phyloP scores from a whole-genome alignment of 2,113 vertebrate genomes.

The Chloroceryle aenea region DNA sequence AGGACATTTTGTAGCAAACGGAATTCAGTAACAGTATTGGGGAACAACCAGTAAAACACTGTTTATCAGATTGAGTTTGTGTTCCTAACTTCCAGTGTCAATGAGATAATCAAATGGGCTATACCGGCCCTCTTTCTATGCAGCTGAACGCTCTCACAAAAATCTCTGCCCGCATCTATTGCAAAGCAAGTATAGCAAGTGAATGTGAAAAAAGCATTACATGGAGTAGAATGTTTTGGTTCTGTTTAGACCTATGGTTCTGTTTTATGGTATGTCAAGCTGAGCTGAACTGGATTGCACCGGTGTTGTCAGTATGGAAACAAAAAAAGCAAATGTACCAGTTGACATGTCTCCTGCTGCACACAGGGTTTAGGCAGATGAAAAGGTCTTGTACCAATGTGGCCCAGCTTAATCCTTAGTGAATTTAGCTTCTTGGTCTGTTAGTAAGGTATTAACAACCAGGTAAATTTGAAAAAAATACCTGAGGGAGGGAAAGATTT shows the following conservation, averaged over 20 bases:
- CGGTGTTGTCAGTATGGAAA: conserved; percentile 3
- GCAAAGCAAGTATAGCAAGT: conserved; percentile 16
- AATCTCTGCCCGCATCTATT: conserved; percentile 6
- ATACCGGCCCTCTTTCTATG: conserved; percentile 53
- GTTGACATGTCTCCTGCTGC: neutral
- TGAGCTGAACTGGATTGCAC: neutral
- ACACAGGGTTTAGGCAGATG: neutral
- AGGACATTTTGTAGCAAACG: conserved; percentile 71
- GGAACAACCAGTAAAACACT: conserved; percentile 63
- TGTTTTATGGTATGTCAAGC: neutral
- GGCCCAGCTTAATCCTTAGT: neutral
- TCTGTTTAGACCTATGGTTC: neutral
- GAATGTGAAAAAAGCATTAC: neutral
- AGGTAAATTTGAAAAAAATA: neutral
- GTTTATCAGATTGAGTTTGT: conserved; percentile 27
- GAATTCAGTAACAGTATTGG: conserved; percentile 72
- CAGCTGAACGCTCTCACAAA: conserved; percentile 51
- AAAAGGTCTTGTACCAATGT: neutral
- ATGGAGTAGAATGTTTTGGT: neutral
- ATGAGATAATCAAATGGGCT: conserved; percentile 55
- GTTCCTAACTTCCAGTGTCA: conserved; percentile 59
- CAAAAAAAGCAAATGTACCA: neutral
- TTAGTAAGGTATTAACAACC: neutral
- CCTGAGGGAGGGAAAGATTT: neutral
- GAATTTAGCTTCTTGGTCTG: neutral